Evolutionary conservation across 1,140 invertebrate genomes (phyloP), one percentile per base, ranked within the genome.

Genomic region (Paracyclopina nana): DNA sequence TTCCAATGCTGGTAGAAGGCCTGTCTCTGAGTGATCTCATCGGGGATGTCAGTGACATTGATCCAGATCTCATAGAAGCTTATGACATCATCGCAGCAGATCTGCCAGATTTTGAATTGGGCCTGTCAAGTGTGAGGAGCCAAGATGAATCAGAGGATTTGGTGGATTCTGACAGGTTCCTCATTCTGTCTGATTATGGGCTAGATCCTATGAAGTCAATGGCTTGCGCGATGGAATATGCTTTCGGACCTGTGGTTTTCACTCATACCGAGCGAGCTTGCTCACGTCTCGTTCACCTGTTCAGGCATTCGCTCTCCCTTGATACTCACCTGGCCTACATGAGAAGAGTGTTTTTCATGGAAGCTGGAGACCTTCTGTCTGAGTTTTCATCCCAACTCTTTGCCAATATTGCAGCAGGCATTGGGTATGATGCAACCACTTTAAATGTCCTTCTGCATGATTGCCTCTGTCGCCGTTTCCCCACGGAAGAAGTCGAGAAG

Each of bases 321-420:
- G 66, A 68, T 28, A 60, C 60, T 28, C 65, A 72, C 54, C 60
- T 73, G 28, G 62, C 63, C 31, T 58, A 70, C 46, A 61, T 73
- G 57, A 63, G 66, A 52, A 65, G 62, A n/a, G 61, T 76, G 53
- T 76, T 72, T 55, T 65, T 78, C 58, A 75, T 78, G 70, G 70
- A 71, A 57, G 61, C 62, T 41, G 75, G 73, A 28, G 71, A 76
- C 55, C 58, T 73, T 11, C 70, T 77, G 65, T 72, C 70, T 57
- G 69, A 70, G 51, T 75, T 77, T 58, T 75, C 72, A 53, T 65
- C 68, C 18, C 60, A 65, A 31, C 64, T 73, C 27, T 75, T 74
- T 65, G 56, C 68, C 11, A 70, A 72, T 64, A 73, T 74, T 60
- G 54, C 46, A 53, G 18, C 55, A 69, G 70, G 66, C 60, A 63